Evolutionary conservation across 2,113 vertebrate genomes (phyloP).

Genomic region (Thunnus maccoyii): DNA sequence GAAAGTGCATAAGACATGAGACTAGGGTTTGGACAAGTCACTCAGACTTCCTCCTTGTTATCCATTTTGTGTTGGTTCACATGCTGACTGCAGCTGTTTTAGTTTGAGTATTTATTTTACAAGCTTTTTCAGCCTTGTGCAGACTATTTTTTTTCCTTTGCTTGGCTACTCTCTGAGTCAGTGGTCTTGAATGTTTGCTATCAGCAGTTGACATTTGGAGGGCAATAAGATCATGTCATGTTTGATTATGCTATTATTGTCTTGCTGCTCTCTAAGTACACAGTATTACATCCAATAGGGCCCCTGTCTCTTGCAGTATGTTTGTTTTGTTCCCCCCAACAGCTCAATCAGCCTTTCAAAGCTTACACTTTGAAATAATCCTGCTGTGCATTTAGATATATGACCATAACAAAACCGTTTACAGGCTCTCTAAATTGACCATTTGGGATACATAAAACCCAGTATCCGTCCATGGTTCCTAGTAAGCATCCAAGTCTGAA

Average conservation of each 20-base stretch:
- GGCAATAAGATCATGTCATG: constrained; percentile 62
- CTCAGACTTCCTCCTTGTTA: constrained; percentile 71
- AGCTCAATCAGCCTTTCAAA: constrained; percentile 54
- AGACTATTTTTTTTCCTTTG: constrained; percentile 17
- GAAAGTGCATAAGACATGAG: constrained; percentile 87
- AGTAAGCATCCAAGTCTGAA: constrained; percentile 36
- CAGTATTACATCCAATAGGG: constrained; percentile 50
- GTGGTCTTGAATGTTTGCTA: constrained; percentile 54
- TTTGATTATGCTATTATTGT: constrained; percentile 70
- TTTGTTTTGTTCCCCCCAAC: constrained; percentile 58
- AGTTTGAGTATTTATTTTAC: constrained; percentile 54
- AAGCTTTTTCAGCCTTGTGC: constrained; percentile 32
- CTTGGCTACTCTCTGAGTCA: constrained; percentile 23
- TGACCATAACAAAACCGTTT: constrained; percentile 62
- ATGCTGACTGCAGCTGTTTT: constrained; percentile 71
- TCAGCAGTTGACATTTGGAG: constrained; percentile 59
- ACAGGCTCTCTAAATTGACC: constrained; percentile 57
- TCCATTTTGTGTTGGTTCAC: constrained; percentile 56
- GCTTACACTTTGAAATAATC: constrained; percentile 54
- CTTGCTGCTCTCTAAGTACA: constrained; percentile 57
- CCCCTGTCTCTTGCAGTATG: constrained; percentile 49
- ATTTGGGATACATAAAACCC: constrained; percentile 60
- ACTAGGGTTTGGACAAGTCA: constrained; percentile 75
- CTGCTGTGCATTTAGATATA: constrained; percentile 67
- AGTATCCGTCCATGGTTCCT: constrained; percentile 52